phyloP scores from a whole-genome alignment of 2,888 invertebrate genomes.

The Cotesia congregata region DNA sequence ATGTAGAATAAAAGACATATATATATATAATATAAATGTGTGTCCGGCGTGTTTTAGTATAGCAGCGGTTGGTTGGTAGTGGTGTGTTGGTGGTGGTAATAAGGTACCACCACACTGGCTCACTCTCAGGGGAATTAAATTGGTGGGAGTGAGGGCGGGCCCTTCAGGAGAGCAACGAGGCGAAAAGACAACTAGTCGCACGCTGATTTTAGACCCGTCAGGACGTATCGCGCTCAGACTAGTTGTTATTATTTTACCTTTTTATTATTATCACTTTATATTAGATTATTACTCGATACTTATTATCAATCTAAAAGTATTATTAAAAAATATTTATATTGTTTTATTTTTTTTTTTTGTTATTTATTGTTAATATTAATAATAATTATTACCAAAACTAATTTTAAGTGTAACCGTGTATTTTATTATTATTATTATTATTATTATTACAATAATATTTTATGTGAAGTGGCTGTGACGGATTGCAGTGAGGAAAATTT shows the following conservation, averaged over 20 bases:
- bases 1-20: too few species aligned
- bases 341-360: too few species aligned
- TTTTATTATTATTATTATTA: background rate
- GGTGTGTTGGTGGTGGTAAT: constrained; percentile 16
- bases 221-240: constrained; percentile 50
- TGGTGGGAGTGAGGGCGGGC: constrained; percentile 57
- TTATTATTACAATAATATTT: background rate
- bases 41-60: too few species aligned
- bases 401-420: background rate
- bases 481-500: constrained; percentile 50
- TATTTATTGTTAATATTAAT: too few species aligned
- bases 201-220: constrained; percentile 64
- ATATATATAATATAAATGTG: too few species aligned
- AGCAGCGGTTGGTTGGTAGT: background rate
- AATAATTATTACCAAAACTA: background rate
- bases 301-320: background rate
- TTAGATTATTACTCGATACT: background rate
- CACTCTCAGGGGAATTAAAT: constrained; percentile 22
- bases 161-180: constrained; percentile 67
- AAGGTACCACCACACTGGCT: constrained; percentile 15
- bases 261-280: constrained; percentile 26
- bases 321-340: background rate
- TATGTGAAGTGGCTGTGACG: constrained; percentile 30
- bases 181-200: constrained; percentile 66
- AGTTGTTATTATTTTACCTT: constrained; percentile 24